phyloP scores from a whole-genome alignment of 2,888 invertebrate genomes.

The Drosophila borealis region DNA sequence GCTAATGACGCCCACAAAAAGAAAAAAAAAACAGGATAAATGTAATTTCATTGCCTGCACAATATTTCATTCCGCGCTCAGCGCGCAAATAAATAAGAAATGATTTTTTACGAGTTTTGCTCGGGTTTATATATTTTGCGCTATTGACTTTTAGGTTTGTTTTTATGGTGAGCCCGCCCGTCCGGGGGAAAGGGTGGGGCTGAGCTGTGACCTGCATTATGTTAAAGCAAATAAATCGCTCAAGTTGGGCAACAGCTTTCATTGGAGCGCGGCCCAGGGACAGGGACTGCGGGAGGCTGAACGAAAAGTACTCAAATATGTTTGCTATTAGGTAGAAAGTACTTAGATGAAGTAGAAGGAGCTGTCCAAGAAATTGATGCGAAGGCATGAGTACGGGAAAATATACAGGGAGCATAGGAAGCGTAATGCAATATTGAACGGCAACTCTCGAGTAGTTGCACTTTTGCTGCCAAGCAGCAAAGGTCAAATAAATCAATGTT shows the following conservation, averaged over 20 bases:
- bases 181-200: neutral
- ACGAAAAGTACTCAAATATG: slow-evolving; percentile 69
- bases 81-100: slow-evolving; percentile 75
- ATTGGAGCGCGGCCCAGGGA: slow-evolving; percentile 8
- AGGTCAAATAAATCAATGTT: slow-evolving; percentile 39
- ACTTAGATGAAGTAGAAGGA: slow-evolving; percentile 35
- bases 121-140: slow-evolving; percentile 43
- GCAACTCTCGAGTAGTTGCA: slow-evolving; percentile 36
- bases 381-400: neutral
- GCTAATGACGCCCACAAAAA: slow-evolving; percentile 48
- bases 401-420: neutral
- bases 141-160: slow-evolving; percentile 73
- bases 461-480: slow-evolving; percentile 32
- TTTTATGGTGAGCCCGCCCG: slow-evolving; percentile 38
- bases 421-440: slow-evolving; percentile 33
- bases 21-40: slow-evolving; percentile 25
- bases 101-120: slow-evolving; percentile 64
- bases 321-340: slow-evolving; percentile 65
- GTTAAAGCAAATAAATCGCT: slow-evolving; percentile 73
- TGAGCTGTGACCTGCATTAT: slow-evolving; percentile 47
- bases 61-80: slow-evolving; percentile 74
- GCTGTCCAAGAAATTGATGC: slow-evolving; percentile 39
- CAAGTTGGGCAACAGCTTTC: slow-evolving; percentile 61
- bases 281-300: neutral
- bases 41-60: slow-evolving; percentile 74